A percentile compares a stretch with the other conserved stretches of the same genome.
Evolutionary conservation across 2,113 vertebrate species (phyloP).

Genomic region (Zosterops hypoxanthus): DNA sequence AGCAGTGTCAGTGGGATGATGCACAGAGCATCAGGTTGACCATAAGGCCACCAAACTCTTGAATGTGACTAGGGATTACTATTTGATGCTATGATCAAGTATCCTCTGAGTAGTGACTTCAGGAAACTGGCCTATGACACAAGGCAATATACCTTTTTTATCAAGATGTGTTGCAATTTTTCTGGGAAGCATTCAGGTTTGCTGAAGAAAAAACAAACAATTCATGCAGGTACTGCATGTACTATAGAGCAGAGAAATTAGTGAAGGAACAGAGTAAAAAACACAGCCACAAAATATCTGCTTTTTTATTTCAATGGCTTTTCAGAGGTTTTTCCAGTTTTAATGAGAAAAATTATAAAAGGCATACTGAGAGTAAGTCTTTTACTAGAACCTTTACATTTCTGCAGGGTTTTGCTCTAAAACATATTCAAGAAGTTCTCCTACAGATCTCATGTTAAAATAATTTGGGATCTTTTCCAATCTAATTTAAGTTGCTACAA

Average conservation of each 20-base stretch:
- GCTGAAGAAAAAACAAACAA: neutral
- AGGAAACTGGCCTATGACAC: neutral
- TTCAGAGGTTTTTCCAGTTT: neutral
- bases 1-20: neutral
- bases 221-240: neutral
- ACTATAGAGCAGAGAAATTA: neutral
- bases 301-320: neutral
- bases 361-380: neutral
- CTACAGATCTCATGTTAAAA: neutral
- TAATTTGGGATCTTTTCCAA: conserved; percentile 36
- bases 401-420: neutral
- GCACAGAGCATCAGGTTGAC: neutral
- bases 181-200: neutral
- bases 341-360: neutral
- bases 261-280: neutral
- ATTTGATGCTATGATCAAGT: neutral
- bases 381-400: neutral
- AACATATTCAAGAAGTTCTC: neutral
- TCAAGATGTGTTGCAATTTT: neutral
- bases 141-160: neutral
- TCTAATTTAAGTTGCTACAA: conserved; percentile 41
- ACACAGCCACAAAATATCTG: neutral
- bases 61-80: neutral
- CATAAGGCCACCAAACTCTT: neutral
- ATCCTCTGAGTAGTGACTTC: neutral